These are phyloP conservation scores for Oceanodroma leucorhoa DNA, from an alignment of 2,797 vertebrate genomes.

Conservation along the genomic window DNA sequence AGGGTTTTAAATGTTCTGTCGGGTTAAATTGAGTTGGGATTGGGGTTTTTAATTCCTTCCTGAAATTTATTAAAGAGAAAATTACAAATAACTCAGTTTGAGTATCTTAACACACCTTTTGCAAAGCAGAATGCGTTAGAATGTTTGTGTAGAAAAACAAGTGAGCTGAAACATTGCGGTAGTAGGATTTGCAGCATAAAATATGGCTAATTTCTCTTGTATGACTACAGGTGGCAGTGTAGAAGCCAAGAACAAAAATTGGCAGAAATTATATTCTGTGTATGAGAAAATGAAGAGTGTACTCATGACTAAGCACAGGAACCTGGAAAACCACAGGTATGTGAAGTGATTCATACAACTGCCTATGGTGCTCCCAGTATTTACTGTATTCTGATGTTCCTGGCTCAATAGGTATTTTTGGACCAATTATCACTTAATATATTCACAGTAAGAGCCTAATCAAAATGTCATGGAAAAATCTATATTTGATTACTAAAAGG, in stretches of 20 bases:
- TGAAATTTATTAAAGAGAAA: background rate
- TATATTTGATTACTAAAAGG: conserved; percentile 4
- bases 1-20: background rate
- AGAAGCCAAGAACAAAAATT: conserved; percentile 71
- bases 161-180: background rate
- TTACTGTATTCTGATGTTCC: conserved; percentile 29
- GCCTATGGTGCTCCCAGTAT: conserved; percentile 44
- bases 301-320: conserved; percentile 72
- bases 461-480: conserved; percentile 44
- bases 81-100: background rate
- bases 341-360: conserved; percentile 69
- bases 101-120: background rate
- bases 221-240: conserved; percentile 81
- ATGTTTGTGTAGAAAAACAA: background rate
- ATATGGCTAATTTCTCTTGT: conserved; percentile 68
- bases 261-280: conserved; percentile 64
- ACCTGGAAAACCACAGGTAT: conserved; percentile 79
- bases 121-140: background rate
- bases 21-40: background rate
- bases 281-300: conserved; percentile 55
- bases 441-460: conserved; percentile 32
- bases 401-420: conserved; percentile 30
- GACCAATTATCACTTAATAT: conserved; percentile 42
- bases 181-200: conserved; percentile 38
- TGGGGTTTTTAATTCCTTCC: background rate